These are phyloP conservation scores for Delichon dasypus DNA, from an alignment of 2,797 vertebrate genomes.

Conservation along the genomic window DNA sequence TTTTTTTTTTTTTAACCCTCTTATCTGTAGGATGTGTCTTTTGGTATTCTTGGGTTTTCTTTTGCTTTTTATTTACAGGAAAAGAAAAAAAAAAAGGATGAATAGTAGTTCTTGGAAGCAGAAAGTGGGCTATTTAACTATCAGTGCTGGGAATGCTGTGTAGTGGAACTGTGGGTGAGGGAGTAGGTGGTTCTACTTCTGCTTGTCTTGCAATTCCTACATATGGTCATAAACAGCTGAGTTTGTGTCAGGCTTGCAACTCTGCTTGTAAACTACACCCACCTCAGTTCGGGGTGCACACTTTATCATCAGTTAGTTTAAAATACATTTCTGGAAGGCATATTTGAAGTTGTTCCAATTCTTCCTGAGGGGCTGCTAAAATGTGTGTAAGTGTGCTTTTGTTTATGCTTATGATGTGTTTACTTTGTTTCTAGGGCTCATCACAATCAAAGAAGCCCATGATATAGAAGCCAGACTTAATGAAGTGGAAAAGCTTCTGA, in stretches of 20 bases:
- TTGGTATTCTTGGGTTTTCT: background rate
- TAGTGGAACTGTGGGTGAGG: background rate
- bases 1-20: background rate
- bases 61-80: background rate
- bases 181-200: constrained; percentile 36
- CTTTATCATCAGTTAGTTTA: background rate
- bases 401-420: background rate
- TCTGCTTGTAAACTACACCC: background rate
- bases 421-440: constrained; percentile 80
- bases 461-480: constrained; percentile 94
- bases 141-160: background rate
- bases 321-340: background rate
- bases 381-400: background rate
- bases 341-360: background rate
- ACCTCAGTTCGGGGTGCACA: background rate
- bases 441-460: constrained; percentile 91
- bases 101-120: constrained; percentile 23
- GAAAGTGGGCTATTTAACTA: background rate
- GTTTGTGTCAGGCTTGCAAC: background rate
- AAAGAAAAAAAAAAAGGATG: background rate
- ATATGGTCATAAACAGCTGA: constrained; percentile 20
- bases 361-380: background rate
- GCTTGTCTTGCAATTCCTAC: constrained; percentile 33
- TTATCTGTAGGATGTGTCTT: background rate
- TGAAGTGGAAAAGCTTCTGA: constrained; percentile 92